Evolutionary conservation across 2,797 vertebrate species (phyloP).

Genomic region (Oophaga sylvatica): DNA sequence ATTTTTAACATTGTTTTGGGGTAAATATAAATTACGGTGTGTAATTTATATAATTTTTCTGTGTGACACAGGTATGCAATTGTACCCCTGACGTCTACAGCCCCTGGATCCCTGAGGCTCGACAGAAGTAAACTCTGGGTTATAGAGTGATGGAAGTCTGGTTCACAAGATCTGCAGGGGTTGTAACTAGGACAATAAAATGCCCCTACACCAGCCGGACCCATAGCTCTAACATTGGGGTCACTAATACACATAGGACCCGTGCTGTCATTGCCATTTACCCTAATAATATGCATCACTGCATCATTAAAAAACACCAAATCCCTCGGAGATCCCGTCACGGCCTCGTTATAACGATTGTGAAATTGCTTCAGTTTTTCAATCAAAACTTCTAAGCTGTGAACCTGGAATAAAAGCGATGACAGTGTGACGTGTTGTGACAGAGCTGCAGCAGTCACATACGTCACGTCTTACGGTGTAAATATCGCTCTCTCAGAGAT

Average conservation of each 20-base stretch:
- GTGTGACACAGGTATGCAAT: too few relatives aligned
- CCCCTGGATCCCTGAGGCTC: too few relatives aligned
- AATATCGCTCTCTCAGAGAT: neutral
- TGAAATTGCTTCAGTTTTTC: neutral
- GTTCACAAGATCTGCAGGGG: too few relatives aligned
- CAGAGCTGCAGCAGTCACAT: too few relatives aligned
- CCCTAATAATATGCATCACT: slow-evolving; percentile 93
- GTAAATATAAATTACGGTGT: too few relatives aligned
- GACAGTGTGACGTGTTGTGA: neutral
- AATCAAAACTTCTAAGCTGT: neutral
- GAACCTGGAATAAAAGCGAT: neutral
- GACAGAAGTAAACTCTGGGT: too few relatives aligned
- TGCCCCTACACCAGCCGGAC: too few relatives aligned
- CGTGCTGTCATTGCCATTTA: slow-evolving; percentile 64
- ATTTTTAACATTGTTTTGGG: too few relatives aligned
- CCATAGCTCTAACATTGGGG: neutral
- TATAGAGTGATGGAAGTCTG: too few relatives aligned
- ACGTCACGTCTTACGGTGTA: neutral
- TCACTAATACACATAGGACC: neutral
- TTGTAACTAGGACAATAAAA: too few relatives aligned
- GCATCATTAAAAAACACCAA: slow-evolving; percentile 95
- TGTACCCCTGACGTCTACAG: too few relatives aligned
- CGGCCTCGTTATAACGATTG: neutral
- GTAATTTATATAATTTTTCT: too few relatives aligned
- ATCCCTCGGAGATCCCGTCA: slow-evolving; percentile 69